Percentiles rank a stretch among this genome's conserved stretches.
Conservation (phyloP, 2,113 vertebrate species). For the Sapayoa aenigma region DNA sequence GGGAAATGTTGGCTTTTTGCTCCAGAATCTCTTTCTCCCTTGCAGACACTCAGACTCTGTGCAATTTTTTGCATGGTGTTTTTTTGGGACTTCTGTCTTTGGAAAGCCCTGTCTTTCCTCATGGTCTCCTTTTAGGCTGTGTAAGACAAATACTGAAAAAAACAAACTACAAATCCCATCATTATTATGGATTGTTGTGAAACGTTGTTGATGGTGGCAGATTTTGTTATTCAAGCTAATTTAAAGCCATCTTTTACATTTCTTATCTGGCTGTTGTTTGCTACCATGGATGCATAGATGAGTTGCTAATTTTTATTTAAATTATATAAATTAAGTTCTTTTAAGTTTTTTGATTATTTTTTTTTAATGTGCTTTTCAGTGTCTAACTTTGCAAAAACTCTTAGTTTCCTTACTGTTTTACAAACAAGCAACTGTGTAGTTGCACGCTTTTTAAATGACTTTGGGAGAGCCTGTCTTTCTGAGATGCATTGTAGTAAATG, state of each 20-base stretch:
- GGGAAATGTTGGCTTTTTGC: not conserved
- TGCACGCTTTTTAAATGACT: not conserved
- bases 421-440: conserved; percentile 38
- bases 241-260: not conserved
- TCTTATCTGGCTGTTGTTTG: not conserved
- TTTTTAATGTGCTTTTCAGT: conserved; percentile 37
- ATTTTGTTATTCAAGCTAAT: not conserved
- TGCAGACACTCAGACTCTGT: not conserved
- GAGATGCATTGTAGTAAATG: not conserved
- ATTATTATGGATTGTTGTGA: not conserved
- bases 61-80: not conserved
- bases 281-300: not conserved
- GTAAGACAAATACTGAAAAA: not conserved
- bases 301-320: not conserved
- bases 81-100: not conserved
- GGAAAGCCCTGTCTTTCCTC: not conserved
- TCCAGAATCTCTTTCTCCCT: not conserved
- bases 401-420: conserved; percentile 21
- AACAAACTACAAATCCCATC: not conserved
- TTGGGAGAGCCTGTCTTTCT: not conserved
- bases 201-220: not conserved
- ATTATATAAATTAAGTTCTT: conserved; percentile 1
- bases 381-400: conserved; percentile 34
- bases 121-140: not conserved
- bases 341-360: no score